Evolutionary conservation across 2,113 vertebrate species (phyloP).

Genomic region (Kryptolebias marmoratus): DNA sequence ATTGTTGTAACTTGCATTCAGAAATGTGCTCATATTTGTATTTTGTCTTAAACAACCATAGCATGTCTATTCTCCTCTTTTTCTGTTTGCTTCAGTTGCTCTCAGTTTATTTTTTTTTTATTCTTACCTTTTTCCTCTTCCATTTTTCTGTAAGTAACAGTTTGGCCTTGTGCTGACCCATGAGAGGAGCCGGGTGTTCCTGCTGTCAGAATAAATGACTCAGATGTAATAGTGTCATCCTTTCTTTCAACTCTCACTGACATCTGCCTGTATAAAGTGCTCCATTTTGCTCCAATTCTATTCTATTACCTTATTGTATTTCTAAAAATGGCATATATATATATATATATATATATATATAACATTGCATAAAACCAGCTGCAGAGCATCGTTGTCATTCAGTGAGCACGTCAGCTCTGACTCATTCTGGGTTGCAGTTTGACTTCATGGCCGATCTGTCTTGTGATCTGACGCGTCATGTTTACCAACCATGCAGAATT

Average conservation of each 20-base stretch:
- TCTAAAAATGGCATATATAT: constrained; percentile 7
- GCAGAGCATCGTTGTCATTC: constrained; percentile 25
- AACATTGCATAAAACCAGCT: neutral
- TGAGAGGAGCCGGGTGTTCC: neutral
- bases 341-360: neutral
- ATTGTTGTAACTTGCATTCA: neutral
- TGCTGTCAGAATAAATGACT: neutral
- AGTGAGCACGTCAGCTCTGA: constrained; percentile 9
- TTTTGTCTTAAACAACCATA: neutral
- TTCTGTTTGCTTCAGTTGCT: constrained; percentile 2
- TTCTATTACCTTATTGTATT: neutral
- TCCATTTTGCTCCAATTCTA: neutral
- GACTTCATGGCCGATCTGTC: constrained; percentile 29
- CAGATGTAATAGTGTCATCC: neutral
- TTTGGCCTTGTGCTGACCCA: constrained; percentile 13
- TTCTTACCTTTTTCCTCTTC: neutral
- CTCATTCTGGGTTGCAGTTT: constrained; percentile 20
- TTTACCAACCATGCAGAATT: constrained; percentile 33
- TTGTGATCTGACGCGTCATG: constrained; percentile 32
- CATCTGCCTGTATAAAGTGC: neutral
- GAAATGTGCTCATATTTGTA: neutral
- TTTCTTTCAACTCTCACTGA: neutral
- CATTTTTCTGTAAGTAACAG: neutral
- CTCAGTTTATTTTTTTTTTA: neutral
- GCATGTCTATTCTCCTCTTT: neutral